Conservation (phyloP, 92 coral and sea anemone genomes). For the Desmophyllum pertusum region DNA sequence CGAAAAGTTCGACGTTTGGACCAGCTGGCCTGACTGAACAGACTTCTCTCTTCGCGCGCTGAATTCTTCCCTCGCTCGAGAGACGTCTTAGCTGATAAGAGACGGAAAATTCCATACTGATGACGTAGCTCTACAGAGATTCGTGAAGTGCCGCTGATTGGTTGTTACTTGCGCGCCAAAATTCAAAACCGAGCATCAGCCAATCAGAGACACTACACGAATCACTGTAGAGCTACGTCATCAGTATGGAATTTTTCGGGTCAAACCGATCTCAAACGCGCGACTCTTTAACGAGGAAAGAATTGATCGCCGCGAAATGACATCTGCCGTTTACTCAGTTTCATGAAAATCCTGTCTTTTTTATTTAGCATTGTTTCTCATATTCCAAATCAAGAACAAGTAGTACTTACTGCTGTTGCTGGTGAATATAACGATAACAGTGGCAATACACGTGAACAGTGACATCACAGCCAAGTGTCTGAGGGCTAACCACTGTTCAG, state of each 20-base stretch:
- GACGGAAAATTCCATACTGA: no score
- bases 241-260: background rate
- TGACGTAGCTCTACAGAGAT: no score
- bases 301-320: no score
- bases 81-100: no score
- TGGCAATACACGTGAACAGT: conserved; percentile 29
- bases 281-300: no score
- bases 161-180: no score
- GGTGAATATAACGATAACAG: conserved; percentile 31
- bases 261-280: no score
- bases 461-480: conserved; percentile 32
- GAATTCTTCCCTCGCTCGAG: no score
- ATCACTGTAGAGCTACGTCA: background rate
- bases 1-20: no score
- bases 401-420: conserved; percentile 16
- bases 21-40: no score
- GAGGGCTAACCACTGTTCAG: conserved; percentile 45
- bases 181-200: background rate
- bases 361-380: background rate
- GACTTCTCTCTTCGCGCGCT: no score
- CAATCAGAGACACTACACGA: background rate
- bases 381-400: background rate
- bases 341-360: background rate
- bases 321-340: background rate
- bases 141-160: background rate